Evolutionary conservation across 2,888 invertebrate species (phyloP), one percentile per base, ranked within the genome.

Genomic region (Dugesia japonica): DNA sequence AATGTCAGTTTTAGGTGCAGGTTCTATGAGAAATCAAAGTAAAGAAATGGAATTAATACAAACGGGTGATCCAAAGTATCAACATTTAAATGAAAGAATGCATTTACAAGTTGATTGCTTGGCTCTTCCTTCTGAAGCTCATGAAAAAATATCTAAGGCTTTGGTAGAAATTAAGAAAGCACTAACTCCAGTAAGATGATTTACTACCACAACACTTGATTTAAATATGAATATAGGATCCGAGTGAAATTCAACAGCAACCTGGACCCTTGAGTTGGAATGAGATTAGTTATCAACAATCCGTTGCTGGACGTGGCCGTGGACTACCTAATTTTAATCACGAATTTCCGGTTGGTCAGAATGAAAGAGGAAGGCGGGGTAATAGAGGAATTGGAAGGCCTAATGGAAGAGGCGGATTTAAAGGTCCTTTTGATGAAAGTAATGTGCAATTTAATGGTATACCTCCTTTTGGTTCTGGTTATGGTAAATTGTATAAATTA

Each of bases 71-170:
- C 72, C 72, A 27, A 72, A 72, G 23, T 72, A 72, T 72, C 28
- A 27, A 15, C 72, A 72, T 31, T 72, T 72, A 26, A 72, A 72
- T n/a, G 28, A 72, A 28, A 27, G 72, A 72, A 72, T 72, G 72
- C 72, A 72, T 72, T 72, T 72, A 31, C 72, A 72, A 27, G 28
- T 72, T 28, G 72, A 72, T 20, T 28, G 72, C n/a, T 72, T 72
- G n/a, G 72, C 28, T 31, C 23, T 72, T 15, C 72, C 72, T 4
- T 26, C 26, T 28, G 72, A 72, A 27, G 72, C 72, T 4, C 23
- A 72, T 26, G 28, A 72, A 4, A 27, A 31, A 27, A 27, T 72
- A 1, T 72, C 72, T 4, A 27, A 72, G n/a, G 72, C 72, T 17
- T 72, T 72, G 26, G 15, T 31, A n/a, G 72, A 72, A 72, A 31